phyloP scores from a whole-genome alignment of 2,888 invertebrate genomes.

The Elgonia sp. region DNA sequence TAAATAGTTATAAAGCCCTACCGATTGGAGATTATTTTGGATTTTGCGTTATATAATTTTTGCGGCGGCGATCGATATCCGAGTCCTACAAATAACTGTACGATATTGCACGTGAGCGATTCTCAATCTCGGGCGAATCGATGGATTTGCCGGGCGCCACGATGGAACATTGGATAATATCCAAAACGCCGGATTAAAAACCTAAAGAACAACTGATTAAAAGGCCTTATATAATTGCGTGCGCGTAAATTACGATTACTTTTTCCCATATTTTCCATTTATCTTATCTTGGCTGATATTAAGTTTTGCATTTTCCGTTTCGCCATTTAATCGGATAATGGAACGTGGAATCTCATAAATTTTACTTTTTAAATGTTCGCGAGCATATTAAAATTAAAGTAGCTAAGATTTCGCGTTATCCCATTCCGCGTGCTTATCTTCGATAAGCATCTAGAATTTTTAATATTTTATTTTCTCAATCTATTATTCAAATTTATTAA shows the following conservation, averaged over 20 bases:
- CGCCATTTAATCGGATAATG: slow-evolving; percentile 47
- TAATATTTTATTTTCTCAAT: too few species aligned
- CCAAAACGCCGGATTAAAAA: slow-evolving; percentile 57
- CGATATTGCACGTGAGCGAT: slow-evolving; percentile 63
- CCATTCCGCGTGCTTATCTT: too few species aligned
- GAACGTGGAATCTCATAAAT: slow-evolving; percentile 44
- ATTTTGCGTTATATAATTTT: slow-evolving; percentile 54
- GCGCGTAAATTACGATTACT: slow-evolving; percentile 55
- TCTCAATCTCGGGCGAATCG: slow-evolving; percentile 49
- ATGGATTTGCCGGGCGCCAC: slow-evolving; percentile 41
- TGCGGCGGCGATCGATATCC: slow-evolving; percentile 46
- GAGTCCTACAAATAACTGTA: slow-evolving; percentile 54
- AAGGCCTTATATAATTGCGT: slow-evolving; percentile 39
- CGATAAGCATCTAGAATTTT: too few species aligned
- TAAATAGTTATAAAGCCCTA: slow-evolving; percentile 1
- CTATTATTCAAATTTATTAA: too few species aligned
- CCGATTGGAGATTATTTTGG: slow-evolving; percentile 48
- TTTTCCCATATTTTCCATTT: slow-evolving; percentile 60
- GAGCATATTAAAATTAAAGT: slow-evolving; percentile 33
- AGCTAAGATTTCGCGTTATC: not conserved
- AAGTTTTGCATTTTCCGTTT: slow-evolving; percentile 61
- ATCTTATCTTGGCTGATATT: slow-evolving; percentile 63
- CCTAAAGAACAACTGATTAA: slow-evolving; percentile 62
- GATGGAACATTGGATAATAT: slow-evolving; percentile 42
- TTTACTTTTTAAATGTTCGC: slow-evolving; percentile 56